These are phyloP conservation scores for Dipodomys spectabilis DNA, from an alignment of 2,113 vertebrate species.

Conservation along the genomic window DNA sequence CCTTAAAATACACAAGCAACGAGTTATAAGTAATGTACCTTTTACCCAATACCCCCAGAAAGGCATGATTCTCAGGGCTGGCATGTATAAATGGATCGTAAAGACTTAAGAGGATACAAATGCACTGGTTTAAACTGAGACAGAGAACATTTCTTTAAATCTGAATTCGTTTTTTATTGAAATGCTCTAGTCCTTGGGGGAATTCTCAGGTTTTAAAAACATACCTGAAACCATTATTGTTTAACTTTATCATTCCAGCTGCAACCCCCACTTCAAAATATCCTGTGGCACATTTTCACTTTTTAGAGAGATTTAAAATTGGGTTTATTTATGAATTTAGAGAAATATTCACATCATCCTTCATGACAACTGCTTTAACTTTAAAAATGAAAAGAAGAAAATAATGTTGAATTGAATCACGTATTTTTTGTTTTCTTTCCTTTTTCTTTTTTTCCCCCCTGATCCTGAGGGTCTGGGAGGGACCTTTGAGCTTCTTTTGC, in stretches of 20 bases:
- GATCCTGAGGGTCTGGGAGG: no score
- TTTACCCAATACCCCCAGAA: not conserved
- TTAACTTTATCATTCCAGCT: not conserved
- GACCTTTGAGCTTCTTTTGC: no score
- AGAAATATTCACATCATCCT: conserved; percentile 20
- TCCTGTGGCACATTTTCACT: not conserved
- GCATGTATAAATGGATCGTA: not conserved
- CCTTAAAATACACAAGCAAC: not conserved
- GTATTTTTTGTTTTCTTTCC: not conserved
- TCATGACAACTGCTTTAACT: conserved; percentile 22
- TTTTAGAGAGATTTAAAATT: conserved; percentile 44
- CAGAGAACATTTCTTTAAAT: not conserved
- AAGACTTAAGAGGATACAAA: conserved; percentile 26
- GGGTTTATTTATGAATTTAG: not conserved
- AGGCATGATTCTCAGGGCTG: not conserved
- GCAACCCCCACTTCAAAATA: no score
- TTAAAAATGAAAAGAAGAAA: not conserved
- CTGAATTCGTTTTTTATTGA: not conserved
- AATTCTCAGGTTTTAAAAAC: not conserved
- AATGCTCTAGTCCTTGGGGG: not conserved
- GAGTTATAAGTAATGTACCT: not conserved
- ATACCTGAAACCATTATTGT: not conserved
- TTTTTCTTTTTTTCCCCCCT: no score
- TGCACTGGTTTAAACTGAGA: not conserved
- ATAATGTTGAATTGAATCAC: not conserved